A percentile compares a stretch with the other conserved stretches of the same genome.
Evolutionary conservation across 1,140 invertebrate genomes (phyloP).

Genomic region (Kradibia gibbosae): DNA sequence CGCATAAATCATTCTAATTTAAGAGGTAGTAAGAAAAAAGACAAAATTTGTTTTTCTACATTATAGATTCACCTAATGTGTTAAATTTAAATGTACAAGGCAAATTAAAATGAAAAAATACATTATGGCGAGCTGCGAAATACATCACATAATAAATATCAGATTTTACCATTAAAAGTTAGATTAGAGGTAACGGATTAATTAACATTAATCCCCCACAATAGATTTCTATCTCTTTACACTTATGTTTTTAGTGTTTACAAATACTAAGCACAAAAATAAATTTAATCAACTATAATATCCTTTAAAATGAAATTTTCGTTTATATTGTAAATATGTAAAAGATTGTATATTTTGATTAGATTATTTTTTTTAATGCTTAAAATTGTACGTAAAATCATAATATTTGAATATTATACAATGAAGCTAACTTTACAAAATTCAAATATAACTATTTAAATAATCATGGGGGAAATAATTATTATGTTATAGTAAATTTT

Average conservation of each 20-base stretch:
- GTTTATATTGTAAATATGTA: too few relatives aligned
- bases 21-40: neutral
- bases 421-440: too few relatives aligned
- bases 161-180: slow-evolving; percentile 27
- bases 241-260: neutral
- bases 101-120: slow-evolving; percentile 16
- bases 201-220: slow-evolving; percentile 18
- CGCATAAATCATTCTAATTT: slow-evolving; percentile 23
- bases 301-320: neutral
- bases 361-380: too few relatives aligned
- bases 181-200: slow-evolving; percentile 2
- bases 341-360: too few relatives aligned
- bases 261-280: neutral
- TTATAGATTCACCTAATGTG: neutral
- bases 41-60: neutral
- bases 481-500: too few relatives aligned
- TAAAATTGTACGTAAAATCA: too few relatives aligned
- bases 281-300: neutral
- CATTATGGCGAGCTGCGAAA: slow-evolving; percentile 8
- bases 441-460: too few relatives aligned
- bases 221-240: neutral
- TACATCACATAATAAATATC: slow-evolving; percentile 35
- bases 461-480: too few relatives aligned
- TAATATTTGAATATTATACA: too few relatives aligned
- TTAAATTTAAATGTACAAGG: neutral